Conservation (phyloP, 2,113 vertebrate species). For the Protobothrops mucrosquamatus region DNA sequence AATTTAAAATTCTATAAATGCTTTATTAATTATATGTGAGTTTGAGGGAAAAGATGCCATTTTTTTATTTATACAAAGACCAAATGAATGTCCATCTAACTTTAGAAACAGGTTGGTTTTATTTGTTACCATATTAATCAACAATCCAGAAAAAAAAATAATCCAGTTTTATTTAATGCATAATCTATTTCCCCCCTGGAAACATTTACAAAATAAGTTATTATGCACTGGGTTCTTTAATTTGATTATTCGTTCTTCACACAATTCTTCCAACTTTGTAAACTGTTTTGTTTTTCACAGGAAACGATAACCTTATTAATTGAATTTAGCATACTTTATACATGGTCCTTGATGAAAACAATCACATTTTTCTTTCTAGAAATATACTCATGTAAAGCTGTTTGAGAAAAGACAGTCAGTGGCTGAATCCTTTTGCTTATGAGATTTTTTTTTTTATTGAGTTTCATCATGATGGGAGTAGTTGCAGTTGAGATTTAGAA, state of each 20-base stretch:
- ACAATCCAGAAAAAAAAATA: neutral
- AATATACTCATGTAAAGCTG: neutral
- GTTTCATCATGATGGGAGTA: neutral
- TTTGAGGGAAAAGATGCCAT: neutral
- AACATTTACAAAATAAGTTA: neutral
- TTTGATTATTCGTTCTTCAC: neutral
- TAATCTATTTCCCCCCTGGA: neutral
- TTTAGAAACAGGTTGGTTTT: neutral
- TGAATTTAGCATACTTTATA: neutral
- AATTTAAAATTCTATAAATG: conserved; percentile 8
- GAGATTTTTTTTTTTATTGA: neutral
- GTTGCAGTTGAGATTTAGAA: neutral
- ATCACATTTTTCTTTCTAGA: neutral
- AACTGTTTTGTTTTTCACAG: neutral
- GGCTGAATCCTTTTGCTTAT: neutral
- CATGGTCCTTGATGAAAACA: neutral
- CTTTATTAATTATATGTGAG: neutral
- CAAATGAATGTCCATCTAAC: neutral
- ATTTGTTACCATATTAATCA: neutral
- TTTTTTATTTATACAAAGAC: neutral
- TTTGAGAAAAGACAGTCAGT: neutral
- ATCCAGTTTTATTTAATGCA: neutral
- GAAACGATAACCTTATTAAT: neutral
- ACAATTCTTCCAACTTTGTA: neutral
- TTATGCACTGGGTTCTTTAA: neutral